These are phyloP conservation scores for Neopipo cinnamomea DNA, from an alignment of 2,113 vertebrate genomes.

Conservation along the genomic window DNA sequence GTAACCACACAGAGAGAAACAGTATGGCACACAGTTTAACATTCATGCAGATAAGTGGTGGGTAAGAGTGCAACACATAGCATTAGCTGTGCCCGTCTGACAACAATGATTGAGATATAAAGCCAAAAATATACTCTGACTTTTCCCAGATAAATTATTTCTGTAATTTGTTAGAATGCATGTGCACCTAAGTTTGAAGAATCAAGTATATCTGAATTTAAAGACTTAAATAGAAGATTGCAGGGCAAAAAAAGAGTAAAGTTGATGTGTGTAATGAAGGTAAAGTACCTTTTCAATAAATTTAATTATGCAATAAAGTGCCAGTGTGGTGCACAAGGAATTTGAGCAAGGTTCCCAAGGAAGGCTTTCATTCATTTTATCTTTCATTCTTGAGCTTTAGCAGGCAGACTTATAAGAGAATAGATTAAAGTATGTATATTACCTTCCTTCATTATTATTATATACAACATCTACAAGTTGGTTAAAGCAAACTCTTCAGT, in stretches of 20 bases:
- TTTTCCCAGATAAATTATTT: slow-evolving; percentile 20
- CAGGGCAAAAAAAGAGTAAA: slow-evolving; percentile 15
- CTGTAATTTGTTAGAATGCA: not conserved
- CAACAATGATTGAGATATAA: slow-evolving; percentile 9
- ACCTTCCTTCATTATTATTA: not conserved
- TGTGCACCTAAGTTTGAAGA: not conserved
- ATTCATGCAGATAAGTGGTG: not conserved
- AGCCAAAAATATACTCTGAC: slow-evolving; percentile 19
- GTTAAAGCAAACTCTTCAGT: slow-evolving; percentile 35
- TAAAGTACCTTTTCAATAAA: slow-evolving; percentile 70
- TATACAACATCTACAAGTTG: not conserved
- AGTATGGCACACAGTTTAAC: not conserved
- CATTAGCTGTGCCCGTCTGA: slow-evolving; percentile 13
- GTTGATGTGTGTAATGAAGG: slow-evolving; percentile 72
- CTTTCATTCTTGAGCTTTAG: slow-evolving; percentile 60
- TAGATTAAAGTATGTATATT: slow-evolving; percentile 52
- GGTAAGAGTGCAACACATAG: not conserved
- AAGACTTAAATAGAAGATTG: slow-evolving; percentile 9
- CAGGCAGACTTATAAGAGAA: slow-evolving; percentile 42
- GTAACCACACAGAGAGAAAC: not conserved
- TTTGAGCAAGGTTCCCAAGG: slow-evolving; percentile 48
- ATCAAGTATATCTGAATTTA: slow-evolving; percentile 9
- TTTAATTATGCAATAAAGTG: slow-evolving; percentile 67
- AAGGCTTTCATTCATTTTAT: slow-evolving; percentile 44
- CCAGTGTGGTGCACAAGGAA: slow-evolving; percentile 57